Evolutionary conservation across 2,113 vertebrate genomes (phyloP).

Genomic region (Tetraodon nigroviridis): DNA sequence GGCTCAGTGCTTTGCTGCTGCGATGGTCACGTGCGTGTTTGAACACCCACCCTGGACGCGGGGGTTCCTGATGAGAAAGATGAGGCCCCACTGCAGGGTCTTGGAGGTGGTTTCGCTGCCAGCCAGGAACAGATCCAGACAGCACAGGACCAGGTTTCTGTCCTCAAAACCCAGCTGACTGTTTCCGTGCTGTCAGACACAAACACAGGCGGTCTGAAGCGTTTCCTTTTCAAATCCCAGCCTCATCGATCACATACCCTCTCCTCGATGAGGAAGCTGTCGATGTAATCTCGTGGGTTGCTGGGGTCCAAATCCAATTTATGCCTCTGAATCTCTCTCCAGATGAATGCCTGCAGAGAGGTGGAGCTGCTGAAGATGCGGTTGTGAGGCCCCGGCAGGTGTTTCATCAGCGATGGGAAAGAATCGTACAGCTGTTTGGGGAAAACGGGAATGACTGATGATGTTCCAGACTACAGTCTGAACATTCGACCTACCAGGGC

Average conservation of each 20-base stretch:
- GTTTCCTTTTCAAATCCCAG: background rate
- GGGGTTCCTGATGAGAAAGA: slow-evolving; percentile 82
- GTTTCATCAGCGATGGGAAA: slow-evolving; percentile 75
- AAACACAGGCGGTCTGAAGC: background rate
- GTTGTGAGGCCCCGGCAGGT: slow-evolving; percentile 79
- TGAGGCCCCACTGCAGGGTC: slow-evolving; percentile 84
- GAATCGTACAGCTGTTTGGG: slow-evolving; percentile 72
- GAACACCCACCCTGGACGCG: slow-evolving; percentile 78
- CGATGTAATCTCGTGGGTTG: slow-evolving; percentile 77
- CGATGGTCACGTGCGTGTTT: background rate
- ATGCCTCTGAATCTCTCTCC: slow-evolving; percentile 68
- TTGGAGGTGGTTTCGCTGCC: slow-evolving; percentile 88
- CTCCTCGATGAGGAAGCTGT: slow-evolving; percentile 77
- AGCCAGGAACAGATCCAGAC: slow-evolving; percentile 86
- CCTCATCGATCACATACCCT: slow-evolving; percentile 59
- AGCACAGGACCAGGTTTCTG: slow-evolving; percentile 78
- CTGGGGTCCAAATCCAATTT: slow-evolving; percentile 73
- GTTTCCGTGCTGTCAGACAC: slow-evolving; percentile 28
- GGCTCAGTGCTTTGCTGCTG: background rate
- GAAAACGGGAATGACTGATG: background rate
- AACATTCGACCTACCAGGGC: slow-evolving; percentile 64
- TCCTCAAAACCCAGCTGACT: slow-evolving; percentile 68
- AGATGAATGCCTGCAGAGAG: slow-evolving; percentile 58
- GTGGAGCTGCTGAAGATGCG: slow-evolving; percentile 60
- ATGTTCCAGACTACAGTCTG: background rate